phyloP scores from a whole-genome alignment of 2,113 vertebrate species.

The Hucho hucho region DNA sequence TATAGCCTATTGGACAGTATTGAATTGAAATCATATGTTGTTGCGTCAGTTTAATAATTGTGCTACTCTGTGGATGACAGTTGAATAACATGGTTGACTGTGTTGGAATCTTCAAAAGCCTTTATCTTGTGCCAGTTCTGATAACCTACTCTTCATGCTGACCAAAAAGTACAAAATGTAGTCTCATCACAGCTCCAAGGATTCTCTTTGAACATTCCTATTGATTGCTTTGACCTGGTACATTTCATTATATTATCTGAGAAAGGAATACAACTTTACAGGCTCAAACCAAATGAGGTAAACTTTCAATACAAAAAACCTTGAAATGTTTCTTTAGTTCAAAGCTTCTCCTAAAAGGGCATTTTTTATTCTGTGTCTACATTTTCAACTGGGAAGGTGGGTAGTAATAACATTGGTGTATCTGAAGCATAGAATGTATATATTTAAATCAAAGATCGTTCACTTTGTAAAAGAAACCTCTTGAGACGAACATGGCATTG shows the following conservation, averaged over 20 bases:
- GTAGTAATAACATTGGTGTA: conserved; percentile 64
- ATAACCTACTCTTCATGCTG: conserved; percentile 78
- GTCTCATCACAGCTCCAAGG: conserved; percentile 81
- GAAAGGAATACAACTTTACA: conserved; percentile 82
- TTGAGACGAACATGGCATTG: conserved; percentile 49
- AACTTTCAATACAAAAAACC: conserved; percentile 83
- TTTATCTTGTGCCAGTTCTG: conserved; percentile 30
- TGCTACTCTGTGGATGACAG: not conserved
- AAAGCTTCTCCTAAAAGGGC: conserved; percentile 95
- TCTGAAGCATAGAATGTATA: conserved; percentile 67
- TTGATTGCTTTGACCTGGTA: conserved; percentile 91
- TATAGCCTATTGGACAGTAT: not conserved
- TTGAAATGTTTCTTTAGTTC: conserved; percentile 88
- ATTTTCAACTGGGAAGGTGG: conserved; percentile 66
- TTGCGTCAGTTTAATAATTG: not conserved
- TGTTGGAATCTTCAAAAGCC: conserved; percentile 14
- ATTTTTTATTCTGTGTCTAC: conserved; percentile 86
- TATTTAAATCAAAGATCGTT: conserved; percentile 69
- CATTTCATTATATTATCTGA: conserved; percentile 88
- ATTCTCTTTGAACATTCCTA: conserved; percentile 96
- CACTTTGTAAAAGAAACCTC: conserved; percentile 55
- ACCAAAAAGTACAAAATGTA: conserved; percentile 81
- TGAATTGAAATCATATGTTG: not conserved
- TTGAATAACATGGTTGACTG: not conserved
- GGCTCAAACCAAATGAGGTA: conserved; percentile 77